These are phyloP conservation scores for Limnephilus rhombicus DNA, from an alignment of 2,888 invertebrate genomes.

Conservation along the genomic window DNA sequence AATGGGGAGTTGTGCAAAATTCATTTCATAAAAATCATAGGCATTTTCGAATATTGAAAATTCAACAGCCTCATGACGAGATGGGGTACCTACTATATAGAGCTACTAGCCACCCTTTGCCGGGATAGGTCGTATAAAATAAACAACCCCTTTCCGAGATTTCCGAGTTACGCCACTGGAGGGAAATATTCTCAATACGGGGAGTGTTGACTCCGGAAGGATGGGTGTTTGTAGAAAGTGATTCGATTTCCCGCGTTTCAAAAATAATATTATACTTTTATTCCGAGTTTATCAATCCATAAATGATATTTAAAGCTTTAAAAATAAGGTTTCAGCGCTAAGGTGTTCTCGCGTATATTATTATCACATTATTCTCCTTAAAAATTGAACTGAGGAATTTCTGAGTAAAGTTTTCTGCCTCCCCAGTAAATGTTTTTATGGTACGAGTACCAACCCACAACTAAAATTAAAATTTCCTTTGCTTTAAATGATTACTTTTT, in stretches of 20 bases:
- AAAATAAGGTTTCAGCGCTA: not conserved
- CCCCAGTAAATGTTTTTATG: not conserved
- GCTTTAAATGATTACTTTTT: not conserved
- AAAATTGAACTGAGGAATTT: too few relatives aligned
- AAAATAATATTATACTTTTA: conserved; percentile 25
- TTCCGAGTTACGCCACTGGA: conserved; percentile 37
- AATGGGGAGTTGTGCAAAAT: not conserved
- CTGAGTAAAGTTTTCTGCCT: not conserved
- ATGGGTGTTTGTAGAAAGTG: conserved; percentile 62
- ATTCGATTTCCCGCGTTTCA: conserved; percentile 54
- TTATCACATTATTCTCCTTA: not conserved
- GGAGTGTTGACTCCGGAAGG: conserved; percentile 58
- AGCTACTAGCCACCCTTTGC: conserved; percentile 13
- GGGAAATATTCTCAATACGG: conserved; percentile 28
- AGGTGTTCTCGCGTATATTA: not conserved
- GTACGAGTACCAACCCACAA: not conserved
- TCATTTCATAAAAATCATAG: not conserved
- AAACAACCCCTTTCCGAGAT: conserved; percentile 47
- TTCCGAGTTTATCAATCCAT: not conserved
- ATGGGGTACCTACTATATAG: not conserved
- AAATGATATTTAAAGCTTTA: not conserved
- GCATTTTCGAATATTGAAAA: not conserved
- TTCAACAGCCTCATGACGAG: not conserved
- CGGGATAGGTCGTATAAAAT: conserved; percentile 56
- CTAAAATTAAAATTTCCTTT: not conserved